Conservation (phyloP, 2,797 vertebrate genomes). For the Sebastolobus altivelis region DNA sequence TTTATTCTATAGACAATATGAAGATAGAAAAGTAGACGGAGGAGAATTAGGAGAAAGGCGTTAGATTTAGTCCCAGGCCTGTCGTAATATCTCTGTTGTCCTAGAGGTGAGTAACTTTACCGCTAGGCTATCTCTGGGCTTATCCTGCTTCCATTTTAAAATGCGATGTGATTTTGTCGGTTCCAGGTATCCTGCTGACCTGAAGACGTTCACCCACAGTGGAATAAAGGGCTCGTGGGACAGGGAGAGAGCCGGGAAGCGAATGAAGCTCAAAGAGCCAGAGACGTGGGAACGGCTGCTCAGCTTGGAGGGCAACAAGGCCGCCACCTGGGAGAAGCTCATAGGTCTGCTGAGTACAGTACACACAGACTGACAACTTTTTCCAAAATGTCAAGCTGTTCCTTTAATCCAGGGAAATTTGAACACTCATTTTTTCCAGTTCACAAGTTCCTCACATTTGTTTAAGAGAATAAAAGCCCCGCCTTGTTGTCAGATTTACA, state of each 20-base stretch:
- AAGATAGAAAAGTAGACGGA: background rate
- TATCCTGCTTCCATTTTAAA: background rate
- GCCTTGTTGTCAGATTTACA: background rate
- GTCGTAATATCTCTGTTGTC: background rate
- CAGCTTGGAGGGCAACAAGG: conserved; percentile 87
- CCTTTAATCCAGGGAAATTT: background rate
- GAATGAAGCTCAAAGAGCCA: conserved; percentile 88
- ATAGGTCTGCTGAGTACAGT: conserved; percentile 82
- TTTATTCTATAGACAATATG: background rate
- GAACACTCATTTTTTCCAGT: background rate
- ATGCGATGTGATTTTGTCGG: background rate
- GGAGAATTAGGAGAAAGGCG: background rate
- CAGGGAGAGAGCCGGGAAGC: conserved; percentile 82
- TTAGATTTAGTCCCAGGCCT: background rate
- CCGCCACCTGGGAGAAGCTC: conserved; percentile 89
- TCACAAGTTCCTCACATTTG: background rate
- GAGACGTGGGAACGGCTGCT: conserved; percentile 90
- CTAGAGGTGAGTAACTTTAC: background rate
- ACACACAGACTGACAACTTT: background rate
- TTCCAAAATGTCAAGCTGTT: background rate
- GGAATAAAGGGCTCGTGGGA: conserved; percentile 90
- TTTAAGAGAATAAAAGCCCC: background rate
- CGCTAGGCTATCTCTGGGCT: background rate
- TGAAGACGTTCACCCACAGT: conserved; percentile 83
- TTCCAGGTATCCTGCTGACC: conserved; percentile 88